Evolutionary conservation across 2,113 vertebrate species (phyloP).

Genomic region (Pollimyrus isidori): DNA sequence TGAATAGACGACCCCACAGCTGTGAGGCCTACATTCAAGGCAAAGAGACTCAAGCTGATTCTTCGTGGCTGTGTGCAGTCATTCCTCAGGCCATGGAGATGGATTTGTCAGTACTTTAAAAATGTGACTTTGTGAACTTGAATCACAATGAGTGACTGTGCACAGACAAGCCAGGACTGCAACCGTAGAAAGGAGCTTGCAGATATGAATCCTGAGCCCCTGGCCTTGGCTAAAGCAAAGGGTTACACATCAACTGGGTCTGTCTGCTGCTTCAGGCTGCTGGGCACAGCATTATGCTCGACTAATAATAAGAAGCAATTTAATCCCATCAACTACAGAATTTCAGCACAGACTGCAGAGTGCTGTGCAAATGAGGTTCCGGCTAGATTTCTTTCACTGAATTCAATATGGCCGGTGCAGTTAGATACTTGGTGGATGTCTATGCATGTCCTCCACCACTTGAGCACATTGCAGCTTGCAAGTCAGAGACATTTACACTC

Average conservation of each 20-base stretch:
- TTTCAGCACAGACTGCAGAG: neutral
- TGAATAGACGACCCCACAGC: neutral
- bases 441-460: neutral
- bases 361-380: no score
- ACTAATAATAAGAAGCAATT: neutral
- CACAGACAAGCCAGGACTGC: neutral
- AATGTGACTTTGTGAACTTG: neutral
- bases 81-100: neutral
- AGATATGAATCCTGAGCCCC: neutral
- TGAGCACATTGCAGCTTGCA: neutral
- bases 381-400: no score
- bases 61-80: neutral
- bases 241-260: no score
- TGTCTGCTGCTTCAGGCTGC: neutral
- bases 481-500: neutral
- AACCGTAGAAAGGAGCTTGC: neutral
- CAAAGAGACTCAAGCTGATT: neutral
- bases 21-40: neutral
- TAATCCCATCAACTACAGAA: neutral
- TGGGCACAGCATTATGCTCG: neutral
- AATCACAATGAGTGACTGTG: neutral
- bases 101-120: neutral
- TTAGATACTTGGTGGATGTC: neutral
- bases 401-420: neutral
- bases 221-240: neutral